A percentile compares a stretch with the other conserved stretches of the same genome.
These are phyloP conservation scores for Horisme vitalbata DNA, from an alignment of 2,888 invertebrate species.

Conservation along the genomic window DNA sequence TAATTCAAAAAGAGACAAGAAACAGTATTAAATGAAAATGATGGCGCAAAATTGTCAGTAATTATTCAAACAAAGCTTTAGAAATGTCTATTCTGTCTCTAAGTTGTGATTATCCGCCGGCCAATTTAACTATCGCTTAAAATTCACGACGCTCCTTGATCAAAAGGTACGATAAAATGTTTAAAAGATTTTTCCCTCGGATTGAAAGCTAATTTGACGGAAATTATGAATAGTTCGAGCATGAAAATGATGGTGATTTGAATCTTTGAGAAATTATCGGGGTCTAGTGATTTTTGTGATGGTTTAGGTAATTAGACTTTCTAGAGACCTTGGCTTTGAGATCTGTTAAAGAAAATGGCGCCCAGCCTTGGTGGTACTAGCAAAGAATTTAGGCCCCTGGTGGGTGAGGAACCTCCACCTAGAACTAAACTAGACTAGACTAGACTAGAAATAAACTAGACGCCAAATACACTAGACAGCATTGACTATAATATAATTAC, in stretches of 20 bases:
- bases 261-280: slow-evolving; percentile 6
- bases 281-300: slow-evolving; percentile 1
- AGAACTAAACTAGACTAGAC: too few relatives aligned
- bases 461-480: too few relatives aligned
- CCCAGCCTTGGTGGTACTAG: too few relatives aligned
- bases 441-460: too few relatives aligned
- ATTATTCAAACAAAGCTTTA: slow-evolving; percentile 20
- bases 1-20: slow-evolving; percentile 7
- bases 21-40: slow-evolving; percentile 6
- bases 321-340: background rate
- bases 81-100: slow-evolving; percentile 13
- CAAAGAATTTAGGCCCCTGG: too few relatives aligned
- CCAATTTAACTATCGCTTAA: slow-evolving; percentile 25
- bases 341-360: too few relatives aligned
- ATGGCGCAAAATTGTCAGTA: slow-evolving; percentile 11
- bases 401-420: too few relatives aligned
- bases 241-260: slow-evolving; percentile 13
- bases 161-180: slow-evolving; percentile 19
- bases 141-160: slow-evolving; percentile 18
- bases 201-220: slow-evolving; percentile 18
- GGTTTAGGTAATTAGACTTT: slow-evolving; percentile 5
- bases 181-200: slow-evolving; percentile 16
- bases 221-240: slow-evolving; percentile 22
- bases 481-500: too few relatives aligned
- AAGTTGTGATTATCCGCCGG: slow-evolving; percentile 20